Conservation (phyloP, 2,888 invertebrate genomes). For the Perithous albicinctus region DNA sequence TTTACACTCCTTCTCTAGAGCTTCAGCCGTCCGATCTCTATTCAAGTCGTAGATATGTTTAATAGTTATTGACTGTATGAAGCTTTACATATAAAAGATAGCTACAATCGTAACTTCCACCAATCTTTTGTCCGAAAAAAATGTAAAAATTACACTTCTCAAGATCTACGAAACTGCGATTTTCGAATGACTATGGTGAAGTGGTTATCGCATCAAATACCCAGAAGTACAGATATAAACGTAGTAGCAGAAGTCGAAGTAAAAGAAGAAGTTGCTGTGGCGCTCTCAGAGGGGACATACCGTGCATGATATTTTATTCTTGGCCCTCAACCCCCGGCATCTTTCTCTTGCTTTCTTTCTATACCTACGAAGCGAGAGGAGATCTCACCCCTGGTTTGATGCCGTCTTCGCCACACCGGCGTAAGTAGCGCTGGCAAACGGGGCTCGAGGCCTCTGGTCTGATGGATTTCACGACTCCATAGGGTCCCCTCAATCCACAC, state of each 20-base stretch:
- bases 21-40: too few species aligned
- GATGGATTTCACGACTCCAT: constrained; percentile 83
- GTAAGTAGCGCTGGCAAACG: constrained; percentile 80
- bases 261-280: constrained; percentile 55
- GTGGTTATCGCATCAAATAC: constrained; percentile 10
- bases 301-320: constrained; percentile 81
- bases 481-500: constrained; percentile 82
- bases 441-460: constrained; percentile 78
- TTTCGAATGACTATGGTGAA: constrained; percentile 2
- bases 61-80: background rate
- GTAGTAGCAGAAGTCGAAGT: constrained; percentile 51
- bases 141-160: background rate
- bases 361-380: constrained; percentile 50
- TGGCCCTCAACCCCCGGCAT: constrained; percentile 69
- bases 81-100: background rate
- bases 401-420: constrained; percentile 76
- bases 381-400: constrained; percentile 75
- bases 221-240: constrained; percentile 9
- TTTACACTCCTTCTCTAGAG: too few species aligned
- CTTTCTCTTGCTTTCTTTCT: constrained; percentile 45
- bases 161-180: background rate
- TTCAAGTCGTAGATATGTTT: background rate
- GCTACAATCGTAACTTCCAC: background rate
- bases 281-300: constrained; percentile 80
- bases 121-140: background rate